Conservation (phyloP, 2,113 vertebrate species). For the Sorex araneus region DNA sequence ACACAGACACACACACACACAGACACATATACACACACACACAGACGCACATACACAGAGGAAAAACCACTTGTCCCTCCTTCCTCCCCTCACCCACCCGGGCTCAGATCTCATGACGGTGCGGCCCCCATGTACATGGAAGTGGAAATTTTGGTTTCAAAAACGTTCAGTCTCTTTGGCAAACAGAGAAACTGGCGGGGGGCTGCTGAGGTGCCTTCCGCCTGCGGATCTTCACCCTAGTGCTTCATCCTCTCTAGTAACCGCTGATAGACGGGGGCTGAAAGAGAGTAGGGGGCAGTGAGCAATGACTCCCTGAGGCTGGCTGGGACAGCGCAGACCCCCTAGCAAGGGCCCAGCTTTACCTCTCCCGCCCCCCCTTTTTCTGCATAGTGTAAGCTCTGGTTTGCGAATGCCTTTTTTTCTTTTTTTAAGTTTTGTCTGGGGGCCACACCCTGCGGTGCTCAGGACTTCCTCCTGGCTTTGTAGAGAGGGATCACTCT, state of each 20-base stretch:
- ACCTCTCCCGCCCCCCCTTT: background rate
- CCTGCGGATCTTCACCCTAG: background rate
- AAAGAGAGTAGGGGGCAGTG: background rate
- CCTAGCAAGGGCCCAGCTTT: accelerated
- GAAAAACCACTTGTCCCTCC: background rate
- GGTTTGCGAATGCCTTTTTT: background rate
- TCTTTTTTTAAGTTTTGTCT: no score
- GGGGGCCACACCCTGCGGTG: no score
- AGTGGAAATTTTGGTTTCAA: slow-evolving; percentile 84
- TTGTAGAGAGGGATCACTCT: no score
- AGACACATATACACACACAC: no score
- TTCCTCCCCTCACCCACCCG: slow-evolving; percentile 5
- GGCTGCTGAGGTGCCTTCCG: slow-evolving; percentile 39
- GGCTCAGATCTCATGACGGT: slow-evolving; percentile 38
- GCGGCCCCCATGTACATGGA: slow-evolving; percentile 65
- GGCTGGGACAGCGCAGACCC: background rate
- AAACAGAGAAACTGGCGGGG: slow-evolving; percentile 63
- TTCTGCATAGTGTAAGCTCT: background rate
- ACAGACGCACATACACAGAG: background rate
- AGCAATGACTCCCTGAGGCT: accelerated
- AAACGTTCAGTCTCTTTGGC: slow-evolving; percentile 82
- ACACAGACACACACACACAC: no score
- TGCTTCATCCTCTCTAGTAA: slow-evolving; percentile 89
- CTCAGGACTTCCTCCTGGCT: no score
- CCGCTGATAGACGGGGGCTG: slow-evolving; percentile 89